Evolutionary conservation across 2,888 invertebrate species (phyloP).

Genomic region (Xylota segnis): DNA sequence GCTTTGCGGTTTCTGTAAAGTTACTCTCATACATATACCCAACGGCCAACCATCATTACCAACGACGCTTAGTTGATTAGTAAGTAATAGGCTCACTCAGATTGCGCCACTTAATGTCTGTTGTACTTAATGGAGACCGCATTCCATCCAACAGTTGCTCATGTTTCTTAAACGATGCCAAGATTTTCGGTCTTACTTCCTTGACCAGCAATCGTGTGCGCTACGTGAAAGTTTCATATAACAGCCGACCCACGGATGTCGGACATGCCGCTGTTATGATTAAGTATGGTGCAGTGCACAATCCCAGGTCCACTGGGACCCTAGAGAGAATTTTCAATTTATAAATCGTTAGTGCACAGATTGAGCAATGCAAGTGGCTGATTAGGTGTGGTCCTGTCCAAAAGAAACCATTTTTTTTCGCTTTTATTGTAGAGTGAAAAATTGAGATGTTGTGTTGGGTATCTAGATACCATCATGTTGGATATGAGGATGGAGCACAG

Average conservation of each 20-base stretch:
- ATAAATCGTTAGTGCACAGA: conserved; percentile 20
- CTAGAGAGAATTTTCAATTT: conserved; percentile 47
- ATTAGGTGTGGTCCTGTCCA: conserved; percentile 45
- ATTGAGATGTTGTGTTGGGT: conserved; percentile 24
- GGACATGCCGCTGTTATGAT: conserved; percentile 16
- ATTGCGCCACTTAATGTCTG: background rate
- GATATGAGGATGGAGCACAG: background rate
- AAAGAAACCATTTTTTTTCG: conserved; percentile 14
- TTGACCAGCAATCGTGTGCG: conserved; percentile 25
- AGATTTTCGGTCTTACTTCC: conserved; percentile 35
- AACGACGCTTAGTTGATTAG: conserved; percentile 7
- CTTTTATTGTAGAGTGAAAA: conserved; percentile 1
- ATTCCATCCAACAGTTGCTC: conserved; percentile 11
- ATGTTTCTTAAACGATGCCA: conserved; percentile 28
- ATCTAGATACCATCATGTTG: background rate
- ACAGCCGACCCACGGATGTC: conserved; percentile 2
- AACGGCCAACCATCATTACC: background rate
- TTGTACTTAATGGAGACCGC: conserved; percentile 1
- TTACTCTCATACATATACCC: background rate
- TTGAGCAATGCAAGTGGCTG: conserved; percentile 28
- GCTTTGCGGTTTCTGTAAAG: too few relatives aligned
- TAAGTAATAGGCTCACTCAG: background rate
- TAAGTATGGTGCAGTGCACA: conserved; percentile 6
- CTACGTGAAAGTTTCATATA: conserved; percentile 3
- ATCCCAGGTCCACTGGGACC: background rate